Percentiles rank a stretch among this genome's conserved stretches.
phyloP scores from a whole-genome alignment of 2,113 vertebrate species.

The Narcine bancroftii region DNA sequence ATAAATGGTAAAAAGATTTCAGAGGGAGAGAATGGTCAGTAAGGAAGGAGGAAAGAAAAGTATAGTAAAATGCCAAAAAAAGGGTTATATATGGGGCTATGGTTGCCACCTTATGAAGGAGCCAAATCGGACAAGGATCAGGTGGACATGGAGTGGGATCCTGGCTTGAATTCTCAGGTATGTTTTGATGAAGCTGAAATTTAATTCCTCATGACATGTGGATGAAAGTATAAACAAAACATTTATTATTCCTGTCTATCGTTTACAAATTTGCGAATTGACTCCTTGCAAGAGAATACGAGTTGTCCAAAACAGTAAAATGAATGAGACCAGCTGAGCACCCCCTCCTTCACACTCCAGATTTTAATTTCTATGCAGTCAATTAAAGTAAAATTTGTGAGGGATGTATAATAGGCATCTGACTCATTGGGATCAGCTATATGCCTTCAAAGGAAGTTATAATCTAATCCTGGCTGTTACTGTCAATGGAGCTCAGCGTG shows the following conservation, averaged over 20 bases:
- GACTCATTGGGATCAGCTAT: not conserved
- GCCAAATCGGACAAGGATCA: not conserved
- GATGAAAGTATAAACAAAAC: not conserved
- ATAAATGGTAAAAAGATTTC: not conserved
- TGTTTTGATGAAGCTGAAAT: not conserved
- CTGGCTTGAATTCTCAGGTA: not conserved
- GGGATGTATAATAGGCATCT: no score
- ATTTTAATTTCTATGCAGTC: not conserved
- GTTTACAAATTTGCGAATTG: not conserved
- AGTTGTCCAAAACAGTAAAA: not conserved
- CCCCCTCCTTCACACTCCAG: not conserved
- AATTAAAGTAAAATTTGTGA: not conserved
- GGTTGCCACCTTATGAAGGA: not conserved
- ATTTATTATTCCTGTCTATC: not conserved
- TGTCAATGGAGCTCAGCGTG: not conserved
- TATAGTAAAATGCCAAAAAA: constrained; percentile 18
- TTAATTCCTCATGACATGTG: not conserved
- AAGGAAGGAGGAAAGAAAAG: not conserved
- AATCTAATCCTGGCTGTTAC: not conserved
- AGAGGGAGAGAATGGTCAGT: not conserved
- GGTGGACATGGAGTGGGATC: not conserved
- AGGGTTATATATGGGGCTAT: not conserved
- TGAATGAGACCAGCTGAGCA: not conserved
- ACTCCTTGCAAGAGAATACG: not conserved
- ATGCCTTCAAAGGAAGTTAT: not conserved